Evolutionary conservation across 2,113 vertebrate species (phyloP).

Genomic region (Indri indri): DNA sequence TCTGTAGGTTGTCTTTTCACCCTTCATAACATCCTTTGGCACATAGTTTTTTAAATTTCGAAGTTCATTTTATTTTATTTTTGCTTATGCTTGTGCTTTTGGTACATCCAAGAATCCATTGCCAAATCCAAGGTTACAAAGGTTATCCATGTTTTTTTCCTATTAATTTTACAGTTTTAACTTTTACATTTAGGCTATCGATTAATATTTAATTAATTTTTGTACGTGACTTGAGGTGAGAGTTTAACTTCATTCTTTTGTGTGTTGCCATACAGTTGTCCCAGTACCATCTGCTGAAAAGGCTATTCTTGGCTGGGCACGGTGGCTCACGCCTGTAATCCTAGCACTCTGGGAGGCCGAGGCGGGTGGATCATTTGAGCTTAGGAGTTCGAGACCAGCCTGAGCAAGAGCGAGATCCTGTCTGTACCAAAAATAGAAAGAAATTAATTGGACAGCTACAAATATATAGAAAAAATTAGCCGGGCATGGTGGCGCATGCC

Average conservation of each 20-base stretch:
- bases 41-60: background rate
- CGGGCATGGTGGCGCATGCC: too few relatives aligned
- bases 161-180: background rate
- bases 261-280: background rate
- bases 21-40: background rate
- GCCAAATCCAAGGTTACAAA: background rate
- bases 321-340: too few relatives aligned
- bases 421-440: too few relatives aligned
- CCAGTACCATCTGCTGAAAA: background rate
- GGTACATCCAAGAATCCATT: background rate
- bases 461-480: too few relatives aligned
- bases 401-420: too few relatives aligned
- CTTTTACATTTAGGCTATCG: background rate
- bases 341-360: too few relatives aligned
- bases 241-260: background rate
- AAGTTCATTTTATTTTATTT: background rate
- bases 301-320: too few relatives aligned
- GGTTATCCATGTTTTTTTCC: background rate
- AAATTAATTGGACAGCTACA: too few relatives aligned
- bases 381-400: too few relatives aligned
- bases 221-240: background rate
- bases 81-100: background rate
- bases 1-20: background rate
- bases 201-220: constrained; percentile 4
- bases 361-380: too few relatives aligned